A percentile compares a stretch with the other conserved stretches of the same genome.
phyloP scores from a whole-genome alignment of 2,113 vertebrate genomes.

The Rhombomys opimus region DNA sequence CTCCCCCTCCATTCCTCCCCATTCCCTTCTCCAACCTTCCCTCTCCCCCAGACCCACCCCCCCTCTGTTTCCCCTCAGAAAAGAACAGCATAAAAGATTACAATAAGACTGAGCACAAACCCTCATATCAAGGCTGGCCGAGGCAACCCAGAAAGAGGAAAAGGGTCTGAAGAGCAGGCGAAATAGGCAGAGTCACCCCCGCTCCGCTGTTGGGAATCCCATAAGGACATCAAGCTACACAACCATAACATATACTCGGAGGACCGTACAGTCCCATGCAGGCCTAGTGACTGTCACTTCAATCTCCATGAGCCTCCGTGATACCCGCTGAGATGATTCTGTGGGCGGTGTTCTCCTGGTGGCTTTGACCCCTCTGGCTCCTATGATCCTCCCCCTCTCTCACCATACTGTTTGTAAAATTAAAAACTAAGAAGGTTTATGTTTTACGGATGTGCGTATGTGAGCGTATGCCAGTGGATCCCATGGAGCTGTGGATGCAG shows the following conservation, averaged over 20 bases:
- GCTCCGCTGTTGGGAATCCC: neutral
- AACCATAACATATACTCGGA: neutral
- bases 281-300: neutral
- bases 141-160: neutral
- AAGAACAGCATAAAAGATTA: neutral
- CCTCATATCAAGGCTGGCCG: neutral
- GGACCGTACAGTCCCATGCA: neutral
- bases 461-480: neutral
- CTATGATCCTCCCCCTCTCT: neutral
- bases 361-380: neutral
- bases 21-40: neutral
- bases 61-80: neutral
- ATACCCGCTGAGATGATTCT: neutral
- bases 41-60: neutral
- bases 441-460: neutral
- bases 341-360: neutral
- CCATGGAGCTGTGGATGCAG: neutral
- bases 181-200: neutral
- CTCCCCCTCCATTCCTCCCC: neutral
- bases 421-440: neutral
- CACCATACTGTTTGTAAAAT: neutral
- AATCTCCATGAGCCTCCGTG: neutral
- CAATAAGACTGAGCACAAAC: neutral
- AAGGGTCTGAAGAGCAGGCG: neutral
- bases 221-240: neutral